Conservation (phyloP, 2,888 invertebrate species). For the Steinernema hermaphroditum region DNA sequence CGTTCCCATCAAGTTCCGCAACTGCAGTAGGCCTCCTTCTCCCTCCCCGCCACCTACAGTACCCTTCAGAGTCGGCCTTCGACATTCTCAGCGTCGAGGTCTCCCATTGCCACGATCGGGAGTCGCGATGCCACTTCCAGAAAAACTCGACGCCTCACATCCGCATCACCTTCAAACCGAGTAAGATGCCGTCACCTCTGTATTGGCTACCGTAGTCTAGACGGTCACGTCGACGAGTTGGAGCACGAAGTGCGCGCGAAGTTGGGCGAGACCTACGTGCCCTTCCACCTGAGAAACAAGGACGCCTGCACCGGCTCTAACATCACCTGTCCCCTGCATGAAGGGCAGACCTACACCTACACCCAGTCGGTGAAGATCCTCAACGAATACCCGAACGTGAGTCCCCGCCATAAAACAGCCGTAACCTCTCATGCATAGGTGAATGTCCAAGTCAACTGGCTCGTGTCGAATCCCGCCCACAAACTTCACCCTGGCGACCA, state of each 20-base stretch:
- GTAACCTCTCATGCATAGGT: constrained; percentile 32
- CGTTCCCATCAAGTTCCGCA: neutral
- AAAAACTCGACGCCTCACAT: constrained; percentile 36
- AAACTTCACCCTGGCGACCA: constrained; percentile 24
- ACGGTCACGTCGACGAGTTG: constrained; percentile 38
- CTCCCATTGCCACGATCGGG: constrained; percentile 30
- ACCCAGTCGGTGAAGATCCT: constrained; percentile 41
- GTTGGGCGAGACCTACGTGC: constrained; percentile 39
- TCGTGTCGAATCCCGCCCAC: constrained; percentile 41
- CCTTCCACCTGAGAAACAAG: constrained; percentile 45
- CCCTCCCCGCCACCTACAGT: neutral
- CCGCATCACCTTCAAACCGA: constrained; percentile 41
- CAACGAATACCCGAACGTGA: constrained; percentile 38
- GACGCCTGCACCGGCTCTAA: constrained; percentile 41
- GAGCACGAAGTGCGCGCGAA: constrained; percentile 40
- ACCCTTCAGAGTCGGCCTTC: constrained; percentile 40
- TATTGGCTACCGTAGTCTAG: constrained; percentile 21
- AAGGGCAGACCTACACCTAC: constrained; percentile 42
- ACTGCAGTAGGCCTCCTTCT: constrained; percentile 18
- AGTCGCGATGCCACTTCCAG: neutral
- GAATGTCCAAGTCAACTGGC: constrained; percentile 54
- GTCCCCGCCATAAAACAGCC: too few species aligned
- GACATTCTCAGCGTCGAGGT: constrained; percentile 43
- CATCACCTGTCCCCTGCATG: constrained; percentile 42
- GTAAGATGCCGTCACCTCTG: too few species aligned